phyloP scores from a whole-genome alignment of 2,888 invertebrate genomes.

The Charanyca ferruginea region DNA sequence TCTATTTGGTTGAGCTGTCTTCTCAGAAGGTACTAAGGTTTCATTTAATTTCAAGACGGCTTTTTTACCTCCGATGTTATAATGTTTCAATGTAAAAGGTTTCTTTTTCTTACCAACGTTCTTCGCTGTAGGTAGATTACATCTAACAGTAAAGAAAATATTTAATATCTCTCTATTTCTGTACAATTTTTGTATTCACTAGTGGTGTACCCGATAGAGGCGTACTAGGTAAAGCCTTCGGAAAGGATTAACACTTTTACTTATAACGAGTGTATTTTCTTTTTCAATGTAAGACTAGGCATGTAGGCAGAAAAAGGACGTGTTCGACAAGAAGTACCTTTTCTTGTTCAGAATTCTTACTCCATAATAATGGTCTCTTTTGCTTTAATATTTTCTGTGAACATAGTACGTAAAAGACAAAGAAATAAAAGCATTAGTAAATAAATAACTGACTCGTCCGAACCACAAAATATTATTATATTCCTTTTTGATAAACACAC shows the following conservation, averaged over 20 bases:
- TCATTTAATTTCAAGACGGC: conserved; percentile 44
- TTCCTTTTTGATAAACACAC: conserved; percentile 5
- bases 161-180: conserved; percentile 46
- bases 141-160: conserved; percentile 48
- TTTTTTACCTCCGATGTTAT: conserved; percentile 32
- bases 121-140: conserved; percentile 40
- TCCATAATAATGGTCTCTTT: not conserved
- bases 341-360: conserved; percentile 5
- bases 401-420: not conserved
- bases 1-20: conserved; percentile 48
- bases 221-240: conserved; percentile 16
- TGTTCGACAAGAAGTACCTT: conserved; percentile 11
- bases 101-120: conserved; percentile 39
- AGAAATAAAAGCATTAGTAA: not conserved
- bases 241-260: conserved; percentile 32
- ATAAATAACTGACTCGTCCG: not conserved
- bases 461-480: not conserved
- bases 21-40: conserved; percentile 15
- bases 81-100: conserved; percentile 40
- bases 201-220: conserved; percentile 29
- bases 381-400: not conserved
- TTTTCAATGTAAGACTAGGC: conserved; percentile 8
- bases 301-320: conserved; percentile 1
- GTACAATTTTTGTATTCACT: conserved; percentile 36
- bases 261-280: conserved; percentile 24